Evolutionary conservation across 2,888 invertebrate species (phyloP), one percentile per base, ranked within the genome.

Genomic region (Julus scandinavius): DNA sequence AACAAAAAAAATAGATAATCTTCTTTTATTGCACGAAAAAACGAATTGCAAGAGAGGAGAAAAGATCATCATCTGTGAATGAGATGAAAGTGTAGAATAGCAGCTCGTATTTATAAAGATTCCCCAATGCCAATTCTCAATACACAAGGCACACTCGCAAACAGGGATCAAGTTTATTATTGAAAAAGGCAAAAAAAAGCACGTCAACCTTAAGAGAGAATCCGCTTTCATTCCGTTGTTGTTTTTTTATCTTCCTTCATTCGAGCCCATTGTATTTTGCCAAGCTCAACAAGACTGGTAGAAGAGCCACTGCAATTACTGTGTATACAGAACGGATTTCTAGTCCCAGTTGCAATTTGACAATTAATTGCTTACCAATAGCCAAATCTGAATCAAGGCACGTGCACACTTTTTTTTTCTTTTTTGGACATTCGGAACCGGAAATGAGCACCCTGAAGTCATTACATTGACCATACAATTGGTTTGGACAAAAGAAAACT

Each of bases 141-240:
- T 72, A 72, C 72, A 72, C 72, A 29, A 72, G n/a, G 29, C 72
- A 2, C 72, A 72, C 72, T 72, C 72, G 29, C 72, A 29, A 2
- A 29, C 29, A 29, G 38, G 72, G 72, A 72, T 72, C 72, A 72
- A 72, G 72, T 72, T 72, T 72, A 72, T 72, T 72, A 72, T 72
- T 72, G 72, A 72, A 72, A 72, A 72, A n/a, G 72, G 72, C 29
- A 29, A 72, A 72, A 29, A 72, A 72, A 29, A 72, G 29, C n/a
- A 20, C 63, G 72, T 72, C 72, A 72, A 72, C 72, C 72, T 72
- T 72, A 72, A 72, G 72, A 72, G 72, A 72, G 29, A 72, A 72
- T 72, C 72, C 72, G 72, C 72, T 72, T 72, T 72, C 72, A 29
- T 72, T 72, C 29, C 20, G 9, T 29, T 29, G 72, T 29, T 72